phyloP scores from a whole-genome alignment of 2,888 invertebrate species.

The Entomobrya multifasciata region DNA sequence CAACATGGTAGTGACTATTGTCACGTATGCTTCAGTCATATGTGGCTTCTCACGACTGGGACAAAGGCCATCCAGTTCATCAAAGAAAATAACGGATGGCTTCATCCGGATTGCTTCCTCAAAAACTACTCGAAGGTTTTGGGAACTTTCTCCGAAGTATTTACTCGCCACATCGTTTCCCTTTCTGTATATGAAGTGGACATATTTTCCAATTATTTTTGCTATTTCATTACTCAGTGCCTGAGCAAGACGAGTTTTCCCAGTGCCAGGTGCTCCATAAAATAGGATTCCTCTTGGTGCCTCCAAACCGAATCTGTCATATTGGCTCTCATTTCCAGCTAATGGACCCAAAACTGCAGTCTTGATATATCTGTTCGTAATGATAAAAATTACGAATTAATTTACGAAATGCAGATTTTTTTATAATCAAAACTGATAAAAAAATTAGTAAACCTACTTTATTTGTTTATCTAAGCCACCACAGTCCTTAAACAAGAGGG shows the following conservation, averaged over 20 bases:
- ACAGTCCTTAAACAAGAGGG: constrained; percentile 42
- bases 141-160: constrained; percentile 96
- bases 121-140: constrained; percentile 92
- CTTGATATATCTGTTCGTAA: constrained; percentile 8
- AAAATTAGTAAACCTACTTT: constrained; percentile 4
- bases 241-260: constrained; percentile 64
- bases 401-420: background rate
- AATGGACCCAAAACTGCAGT: constrained; percentile 20
- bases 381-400: background rate
- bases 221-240: constrained; percentile 57
- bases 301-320: constrained; percentile 20
- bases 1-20: constrained; percentile 93
- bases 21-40: constrained; percentile 92
- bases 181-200: constrained; percentile 95
- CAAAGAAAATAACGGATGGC: constrained; percentile 95
- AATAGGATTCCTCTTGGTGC: constrained; percentile 59
- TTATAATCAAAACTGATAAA: background rate
- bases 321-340: background rate
- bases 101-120: constrained; percentile 88
- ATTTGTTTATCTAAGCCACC: constrained; percentile 64
- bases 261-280: constrained; percentile 65
- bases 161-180: constrained; percentile 95
- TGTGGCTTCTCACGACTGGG: constrained; percentile 82
- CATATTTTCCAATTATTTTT: background rate
- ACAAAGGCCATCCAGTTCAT: constrained; percentile 95